Percentiles rank a stretch among this genome's conserved stretches.
These are phyloP conservation scores for Sylvicola fuscatus DNA, from an alignment of 2,888 invertebrate genomes.

Conservation along the genomic window DNA sequence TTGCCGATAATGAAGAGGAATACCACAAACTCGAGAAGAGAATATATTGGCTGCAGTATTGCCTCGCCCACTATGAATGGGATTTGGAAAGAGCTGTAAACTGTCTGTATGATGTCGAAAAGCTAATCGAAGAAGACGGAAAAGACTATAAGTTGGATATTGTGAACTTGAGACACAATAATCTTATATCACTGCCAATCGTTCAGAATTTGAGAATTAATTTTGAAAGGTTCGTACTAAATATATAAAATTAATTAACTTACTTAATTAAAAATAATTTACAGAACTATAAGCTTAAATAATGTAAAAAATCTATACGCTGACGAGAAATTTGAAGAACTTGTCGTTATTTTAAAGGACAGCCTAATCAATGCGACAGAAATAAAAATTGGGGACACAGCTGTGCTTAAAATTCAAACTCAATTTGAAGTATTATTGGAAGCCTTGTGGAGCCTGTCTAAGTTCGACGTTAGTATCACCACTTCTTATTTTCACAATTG, in stretches of 20 bases:
- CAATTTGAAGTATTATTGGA: slow-evolving; percentile 33
- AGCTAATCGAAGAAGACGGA: slow-evolving; percentile 11
- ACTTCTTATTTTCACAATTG: slow-evolving; percentile 6
- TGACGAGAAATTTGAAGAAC: slow-evolving; percentile 38
- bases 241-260: slow-evolving; percentile 10
- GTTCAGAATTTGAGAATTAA: slow-evolving; percentile 28
- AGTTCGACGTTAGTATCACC: slow-evolving; percentile 25
- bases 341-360: slow-evolving; percentile 42
- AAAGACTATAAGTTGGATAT: slow-evolving; percentile 22
- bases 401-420: slow-evolving; percentile 11
- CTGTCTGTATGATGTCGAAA: slow-evolving; percentile 24
- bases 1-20: slow-evolving; percentile 24
- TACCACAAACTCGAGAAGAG: slow-evolving; percentile 26
- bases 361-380: slow-evolving; percentile 15
- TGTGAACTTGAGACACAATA: slow-evolving; percentile 32
- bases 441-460: slow-evolving; percentile 39
- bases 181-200: slow-evolving; percentile 25
- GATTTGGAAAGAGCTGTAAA: slow-evolving; percentile 29
- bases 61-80: slow-evolving; percentile 29
- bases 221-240: slow-evolving; percentile 26
- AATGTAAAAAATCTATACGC: slow-evolving; percentile 46
- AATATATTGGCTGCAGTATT: slow-evolving; percentile 33
- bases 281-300: slow-evolving; percentile 33
- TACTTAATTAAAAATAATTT: slow-evolving; percentile 30
- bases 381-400: slow-evolving; percentile 12